phyloP scores from a whole-genome alignment of 53 echinoderm and acorn worm genomes.

The Astropecten irregularis region DNA sequence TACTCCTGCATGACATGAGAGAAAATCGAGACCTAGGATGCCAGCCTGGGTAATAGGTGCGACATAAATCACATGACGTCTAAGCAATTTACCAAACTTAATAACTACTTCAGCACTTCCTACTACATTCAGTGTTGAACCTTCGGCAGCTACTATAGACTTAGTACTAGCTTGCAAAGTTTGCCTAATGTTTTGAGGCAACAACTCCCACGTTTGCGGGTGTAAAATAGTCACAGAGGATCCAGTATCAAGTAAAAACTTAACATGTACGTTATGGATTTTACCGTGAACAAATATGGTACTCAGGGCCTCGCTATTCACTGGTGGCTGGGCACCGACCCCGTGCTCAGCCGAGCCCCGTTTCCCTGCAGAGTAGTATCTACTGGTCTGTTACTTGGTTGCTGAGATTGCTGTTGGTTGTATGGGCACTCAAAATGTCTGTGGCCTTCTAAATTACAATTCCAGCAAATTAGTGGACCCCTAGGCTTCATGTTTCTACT shows the following conservation, averaged over 20 bases:
- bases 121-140: not conserved
- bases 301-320: not conserved
- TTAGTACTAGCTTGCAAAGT: not conserved
- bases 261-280: slow-evolving; percentile 3
- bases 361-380: not conserved
- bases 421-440: not conserved
- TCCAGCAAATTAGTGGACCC: slow-evolving; percentile 23
- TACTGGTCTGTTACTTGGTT: not conserved
- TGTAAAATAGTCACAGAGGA: slow-evolving; percentile 46
- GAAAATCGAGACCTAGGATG: slow-evolving; percentile 25
- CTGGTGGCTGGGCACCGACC: slow-evolving; percentile 2
- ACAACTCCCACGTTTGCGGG: slow-evolving; percentile 22
- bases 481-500: not conserved
- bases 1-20: not conserved
- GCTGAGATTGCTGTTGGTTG: not conserved
- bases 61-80: slow-evolving; percentile 12
- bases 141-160: slow-evolving; percentile 22
- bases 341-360: not conserved
- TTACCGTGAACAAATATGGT: slow-evolving; percentile 21
- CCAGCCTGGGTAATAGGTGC: slow-evolving; percentile 40
- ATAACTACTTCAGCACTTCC: slow-evolving; percentile 15
- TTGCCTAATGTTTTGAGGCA: slow-evolving; percentile 13
- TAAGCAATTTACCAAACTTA: slow-evolving; percentile 11
- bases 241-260: slow-evolving; percentile 37
- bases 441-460: not conserved